A percentile compares a stretch with the other conserved stretches of the same genome.
Evolutionary conservation across 2,888 invertebrate genomes (phyloP).

Genomic region (Lasioglossum lativentre): DNA sequence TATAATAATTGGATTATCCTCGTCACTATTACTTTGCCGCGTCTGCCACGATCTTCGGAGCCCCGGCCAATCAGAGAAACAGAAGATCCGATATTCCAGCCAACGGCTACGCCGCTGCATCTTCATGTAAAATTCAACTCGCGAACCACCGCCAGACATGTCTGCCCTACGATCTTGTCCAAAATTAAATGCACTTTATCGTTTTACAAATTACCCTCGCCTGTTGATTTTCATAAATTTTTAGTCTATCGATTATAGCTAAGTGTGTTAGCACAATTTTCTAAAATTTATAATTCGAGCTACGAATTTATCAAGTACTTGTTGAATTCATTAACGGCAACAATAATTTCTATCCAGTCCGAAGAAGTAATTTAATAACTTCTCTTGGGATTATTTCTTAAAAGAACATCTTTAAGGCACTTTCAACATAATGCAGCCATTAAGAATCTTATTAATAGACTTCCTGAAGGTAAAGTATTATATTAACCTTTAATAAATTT

Average conservation of each 20-base stretch:
- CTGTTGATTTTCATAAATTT: neutral
- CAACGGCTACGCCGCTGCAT: neutral
- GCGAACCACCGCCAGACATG: neutral
- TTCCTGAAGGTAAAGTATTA: neutral
- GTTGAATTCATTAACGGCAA: no score
- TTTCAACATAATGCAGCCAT: neutral
- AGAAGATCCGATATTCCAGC: neutral
- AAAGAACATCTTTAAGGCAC: neutral
- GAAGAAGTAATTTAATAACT: neutral
- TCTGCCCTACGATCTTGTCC: neutral
- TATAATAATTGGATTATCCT: conserved; percentile 26
- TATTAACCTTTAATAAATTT: neutral
- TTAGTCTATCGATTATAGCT: no score
- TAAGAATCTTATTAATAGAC: neutral
- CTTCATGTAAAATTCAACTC: neutral
- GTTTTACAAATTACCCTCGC: neutral
- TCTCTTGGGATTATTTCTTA: neutral
- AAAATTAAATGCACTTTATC: neutral
- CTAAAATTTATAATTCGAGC: neutral
- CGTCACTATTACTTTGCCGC: conserved; percentile 11
- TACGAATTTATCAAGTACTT: neutral
- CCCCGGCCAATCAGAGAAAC: neutral
- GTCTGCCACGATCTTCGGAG: neutral
- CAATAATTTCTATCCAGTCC: neutral
- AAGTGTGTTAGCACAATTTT: no score